Evolutionary conservation across 2,113 vertebrate genomes (phyloP).

Genomic region (Scophthalmus maximus): DNA sequence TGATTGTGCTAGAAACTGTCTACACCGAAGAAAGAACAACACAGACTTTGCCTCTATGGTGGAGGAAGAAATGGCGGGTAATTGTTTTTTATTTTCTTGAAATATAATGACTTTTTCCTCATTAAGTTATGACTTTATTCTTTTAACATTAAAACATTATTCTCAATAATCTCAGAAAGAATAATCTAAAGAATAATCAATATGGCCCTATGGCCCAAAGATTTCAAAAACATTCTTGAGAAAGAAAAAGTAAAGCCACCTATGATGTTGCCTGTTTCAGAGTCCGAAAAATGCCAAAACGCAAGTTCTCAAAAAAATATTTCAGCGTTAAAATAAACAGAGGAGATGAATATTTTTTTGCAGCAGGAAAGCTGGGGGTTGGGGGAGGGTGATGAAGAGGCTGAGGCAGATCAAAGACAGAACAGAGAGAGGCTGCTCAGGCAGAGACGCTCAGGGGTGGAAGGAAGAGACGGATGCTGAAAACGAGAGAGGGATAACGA

Average conservation of each 20-base stretch:
- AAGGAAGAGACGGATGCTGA: constrained; percentile 44
- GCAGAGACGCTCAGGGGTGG: constrained; percentile 49
- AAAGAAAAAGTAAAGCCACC: background rate
- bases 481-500: constrained; percentile 48
- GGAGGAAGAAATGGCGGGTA: no score
- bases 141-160: no score
- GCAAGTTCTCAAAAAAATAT: background rate
- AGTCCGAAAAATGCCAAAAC: background rate
- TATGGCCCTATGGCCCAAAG: no score
- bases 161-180: no score
- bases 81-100: no score
- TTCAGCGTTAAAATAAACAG: background rate
- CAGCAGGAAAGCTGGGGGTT: constrained; percentile 18
- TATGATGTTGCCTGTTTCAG: background rate
- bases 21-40: no score
- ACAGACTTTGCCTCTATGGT: no score
- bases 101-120: no score
- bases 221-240: background rate
- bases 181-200: no score
- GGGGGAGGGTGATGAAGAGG: constrained; percentile 39
- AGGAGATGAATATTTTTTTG: constrained; percentile 21
- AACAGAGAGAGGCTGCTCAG: constrained; percentile 41
- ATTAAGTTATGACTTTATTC: no score
- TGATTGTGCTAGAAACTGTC: no score
- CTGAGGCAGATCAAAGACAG: constrained; percentile 56